These are phyloP conservation scores for Hydrocynus forskahlii DNA, from an alignment of 2,797 vertebrate species.

Conservation along the genomic window DNA sequence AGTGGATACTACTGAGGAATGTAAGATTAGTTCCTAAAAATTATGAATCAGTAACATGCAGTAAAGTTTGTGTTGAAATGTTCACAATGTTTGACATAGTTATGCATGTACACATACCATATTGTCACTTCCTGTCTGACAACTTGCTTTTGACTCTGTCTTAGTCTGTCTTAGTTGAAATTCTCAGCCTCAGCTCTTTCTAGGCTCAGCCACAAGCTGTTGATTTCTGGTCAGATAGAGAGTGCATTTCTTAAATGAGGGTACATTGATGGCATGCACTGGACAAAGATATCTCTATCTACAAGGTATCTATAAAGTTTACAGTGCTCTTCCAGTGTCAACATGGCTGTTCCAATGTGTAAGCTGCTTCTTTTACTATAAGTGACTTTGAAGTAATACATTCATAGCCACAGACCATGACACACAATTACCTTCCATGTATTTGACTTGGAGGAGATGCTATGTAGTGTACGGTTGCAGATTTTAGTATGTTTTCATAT, in stretches of 20 bases:
- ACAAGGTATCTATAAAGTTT: slow-evolving; percentile 70
- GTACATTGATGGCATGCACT: slow-evolving; percentile 75
- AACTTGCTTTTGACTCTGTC: background rate
- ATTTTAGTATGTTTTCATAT: slow-evolving; percentile 17
- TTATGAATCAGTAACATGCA: background rate
- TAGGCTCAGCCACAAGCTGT: slow-evolving; percentile 54
- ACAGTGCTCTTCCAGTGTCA: slow-evolving; percentile 31
- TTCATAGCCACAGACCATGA: background rate
- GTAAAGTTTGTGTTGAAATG: background rate
- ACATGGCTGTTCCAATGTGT: slow-evolving; percentile 2
- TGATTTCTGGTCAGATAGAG: slow-evolving; percentile 65
- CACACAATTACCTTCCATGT: background rate
- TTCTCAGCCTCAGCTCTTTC: slow-evolving; percentile 47
- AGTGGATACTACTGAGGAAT: background rate
- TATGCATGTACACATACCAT: background rate
- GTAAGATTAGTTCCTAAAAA: background rate
- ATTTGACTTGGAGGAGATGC: slow-evolving; percentile 15
- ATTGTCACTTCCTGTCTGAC: background rate
- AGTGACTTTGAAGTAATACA: slow-evolving; percentile 16
- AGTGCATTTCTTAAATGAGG: slow-evolving; percentile 69
- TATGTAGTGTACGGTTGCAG: slow-evolving; percentile 12
- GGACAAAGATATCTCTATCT: slow-evolving; percentile 73
- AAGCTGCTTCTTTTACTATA: slow-evolving; percentile 18
- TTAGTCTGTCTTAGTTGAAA: slow-evolving; percentile 1
- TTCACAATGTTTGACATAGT: background rate